Evolutionary conservation across 2,113 vertebrate species (phyloP).

Genomic region (Scortum barcoo): DNA sequence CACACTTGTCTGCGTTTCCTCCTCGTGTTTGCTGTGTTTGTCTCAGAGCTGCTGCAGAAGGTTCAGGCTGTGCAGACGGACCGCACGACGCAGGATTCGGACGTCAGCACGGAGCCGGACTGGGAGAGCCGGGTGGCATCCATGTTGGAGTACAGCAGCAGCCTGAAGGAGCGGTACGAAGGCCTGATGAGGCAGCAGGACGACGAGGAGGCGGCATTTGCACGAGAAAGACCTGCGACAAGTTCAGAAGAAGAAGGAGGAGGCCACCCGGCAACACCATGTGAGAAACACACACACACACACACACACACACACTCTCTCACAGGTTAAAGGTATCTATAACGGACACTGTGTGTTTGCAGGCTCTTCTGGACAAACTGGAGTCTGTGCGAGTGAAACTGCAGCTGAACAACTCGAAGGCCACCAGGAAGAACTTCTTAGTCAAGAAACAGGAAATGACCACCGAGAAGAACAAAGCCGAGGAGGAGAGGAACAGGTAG

Average conservation of each 20-base stretch:
- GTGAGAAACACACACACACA: slow-evolving; percentile 24
- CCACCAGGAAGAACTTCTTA: slow-evolving; percentile 73
- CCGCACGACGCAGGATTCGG: neutral
- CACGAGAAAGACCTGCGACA: slow-evolving; percentile 36
- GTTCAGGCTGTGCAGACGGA: slow-evolving; percentile 62
- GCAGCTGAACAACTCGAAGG: slow-evolving; percentile 79
- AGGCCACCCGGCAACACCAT: slow-evolving; percentile 61
- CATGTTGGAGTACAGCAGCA: slow-evolving; percentile 28
- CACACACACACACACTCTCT: neutral
- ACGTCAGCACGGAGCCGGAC: slow-evolving; percentile 58
- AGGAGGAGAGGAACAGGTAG: slow-evolving; percentile 74
- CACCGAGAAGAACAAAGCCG: slow-evolving; percentile 46
- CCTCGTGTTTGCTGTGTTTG: neutral
- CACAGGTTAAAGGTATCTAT: neutral
- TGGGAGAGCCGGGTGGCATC: slow-evolving; percentile 66
- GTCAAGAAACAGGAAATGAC: slow-evolving; percentile 74
- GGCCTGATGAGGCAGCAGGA: slow-evolving; percentile 39
- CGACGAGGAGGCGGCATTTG: slow-evolving; percentile 28
- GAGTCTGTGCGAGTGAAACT: slow-evolving; percentile 76
- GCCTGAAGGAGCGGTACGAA: slow-evolving; percentile 22
- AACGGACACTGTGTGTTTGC: slow-evolving; percentile 2
- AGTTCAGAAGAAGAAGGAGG: slow-evolving; percentile 68
- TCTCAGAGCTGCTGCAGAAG: slow-evolving; percentile 35
- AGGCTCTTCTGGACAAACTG: slow-evolving; percentile 74
- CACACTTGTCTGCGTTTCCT: too few species aligned